A percentile compares a stretch with the other conserved stretches of the same genome.
phyloP scores from a whole-genome alignment of 2,797 vertebrate species.

The Bradypus variegatus region DNA sequence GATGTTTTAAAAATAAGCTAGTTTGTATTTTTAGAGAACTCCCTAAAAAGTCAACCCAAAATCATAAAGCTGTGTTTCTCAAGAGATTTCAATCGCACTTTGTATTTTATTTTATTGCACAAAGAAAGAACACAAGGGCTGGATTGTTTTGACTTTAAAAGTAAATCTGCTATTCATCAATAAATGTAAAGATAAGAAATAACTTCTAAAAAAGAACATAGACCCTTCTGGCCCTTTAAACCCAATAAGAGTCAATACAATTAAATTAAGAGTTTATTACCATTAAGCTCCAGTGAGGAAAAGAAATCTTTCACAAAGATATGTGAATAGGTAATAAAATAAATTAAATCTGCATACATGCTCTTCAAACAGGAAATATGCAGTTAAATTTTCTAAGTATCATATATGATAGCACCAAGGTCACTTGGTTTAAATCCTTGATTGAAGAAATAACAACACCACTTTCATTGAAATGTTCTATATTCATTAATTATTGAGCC shows the following conservation, averaged over 20 bases:
- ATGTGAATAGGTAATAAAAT: neutral
- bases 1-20: constrained; percentile 22
- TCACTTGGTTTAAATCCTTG: constrained; percentile 35
- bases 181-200: neutral
- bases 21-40: neutral
- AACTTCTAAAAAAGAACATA: neutral
- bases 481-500: constrained; percentile 33
- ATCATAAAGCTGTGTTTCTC: neutral
- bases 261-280: neutral
- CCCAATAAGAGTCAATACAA: neutral
- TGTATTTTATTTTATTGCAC: neutral
- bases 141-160: neutral
- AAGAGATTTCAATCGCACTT: neutral
- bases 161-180: neutral
- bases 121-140: neutral
- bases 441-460: neutral
- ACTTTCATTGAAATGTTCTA: constrained; percentile 35
- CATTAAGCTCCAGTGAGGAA: neutral
- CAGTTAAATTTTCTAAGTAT: neutral
- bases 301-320: neutral
- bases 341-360: neutral
- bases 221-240: neutral
- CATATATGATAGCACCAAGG: neutral
- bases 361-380: neutral
- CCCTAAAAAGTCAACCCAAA: neutral